phyloP scores from a whole-genome alignment of 1,140 invertebrate species.

The Hydropsyche tenuis region DNA sequence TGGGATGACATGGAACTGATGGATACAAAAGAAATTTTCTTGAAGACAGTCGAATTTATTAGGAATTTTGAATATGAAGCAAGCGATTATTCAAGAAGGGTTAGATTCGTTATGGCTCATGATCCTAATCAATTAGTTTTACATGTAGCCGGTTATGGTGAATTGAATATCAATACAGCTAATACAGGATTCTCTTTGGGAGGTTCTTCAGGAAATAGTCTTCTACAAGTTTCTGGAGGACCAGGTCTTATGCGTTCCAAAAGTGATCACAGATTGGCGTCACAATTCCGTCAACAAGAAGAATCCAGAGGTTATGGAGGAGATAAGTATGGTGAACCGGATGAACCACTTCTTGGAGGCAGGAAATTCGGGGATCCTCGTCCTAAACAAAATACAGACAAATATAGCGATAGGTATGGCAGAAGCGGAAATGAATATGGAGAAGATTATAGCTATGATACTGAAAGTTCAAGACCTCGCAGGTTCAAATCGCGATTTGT shows the following conservation, averaged over 20 bases:
- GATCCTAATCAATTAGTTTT: conserved; percentile 89
- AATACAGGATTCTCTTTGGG: conserved; percentile 63
- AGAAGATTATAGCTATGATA: conserved; percentile 70
- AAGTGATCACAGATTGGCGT: conserved; percentile 89
- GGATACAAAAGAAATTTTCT: conserved; percentile 93
- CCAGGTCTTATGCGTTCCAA: conserved; percentile 89
- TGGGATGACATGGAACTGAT: conserved; percentile 90
- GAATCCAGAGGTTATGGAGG: conserved; percentile 65
- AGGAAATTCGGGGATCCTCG: conserved; percentile 75
- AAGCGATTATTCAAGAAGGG: conserved; percentile 83
- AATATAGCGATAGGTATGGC: conserved; percentile 62
- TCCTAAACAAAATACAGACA: conserved; percentile 61
- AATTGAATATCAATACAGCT: conserved; percentile 78
- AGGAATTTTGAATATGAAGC: conserved; percentile 93
- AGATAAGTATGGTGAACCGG: conserved; percentile 61
- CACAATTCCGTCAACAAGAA: conserved; percentile 87
- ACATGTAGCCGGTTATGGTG: conserved; percentile 85
- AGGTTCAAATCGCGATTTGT: conserved; percentile 77
- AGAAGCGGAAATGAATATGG: conserved; percentile 63
- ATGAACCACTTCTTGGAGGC: conserved; percentile 71
- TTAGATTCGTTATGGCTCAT: conserved; percentile 84
- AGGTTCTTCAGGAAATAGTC: conserved; percentile 56
- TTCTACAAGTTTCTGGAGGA: conserved; percentile 66
- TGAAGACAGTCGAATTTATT: conserved; percentile 92
- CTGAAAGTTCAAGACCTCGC: conserved; percentile 59